These are phyloP conservation scores for Gonioctena quinquepunctata DNA, from an alignment of 1,140 invertebrate species.

Conservation along the genomic window DNA sequence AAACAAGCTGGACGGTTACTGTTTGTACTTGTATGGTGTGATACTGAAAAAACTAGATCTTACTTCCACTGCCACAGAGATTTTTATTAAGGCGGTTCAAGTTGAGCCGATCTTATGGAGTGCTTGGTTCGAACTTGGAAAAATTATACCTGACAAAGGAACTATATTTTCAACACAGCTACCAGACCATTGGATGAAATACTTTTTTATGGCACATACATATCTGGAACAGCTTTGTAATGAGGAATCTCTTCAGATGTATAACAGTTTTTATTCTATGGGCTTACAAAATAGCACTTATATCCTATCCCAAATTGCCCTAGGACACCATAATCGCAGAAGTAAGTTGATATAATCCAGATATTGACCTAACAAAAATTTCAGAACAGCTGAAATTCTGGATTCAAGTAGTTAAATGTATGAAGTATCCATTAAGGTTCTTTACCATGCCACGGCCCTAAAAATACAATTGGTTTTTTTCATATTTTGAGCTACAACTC, in stretches of 20 bases:
- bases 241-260: conserved; percentile 86
- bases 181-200: conserved; percentile 93
- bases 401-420: no score
- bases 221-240: conserved; percentile 90
- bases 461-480: no score
- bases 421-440: no score
- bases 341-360: no score
- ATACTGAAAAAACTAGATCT: conserved; percentile 88
- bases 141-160: conserved; percentile 80
- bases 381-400: no score
- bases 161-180: conserved; percentile 69
- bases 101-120: conserved; percentile 87
- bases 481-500: no score
- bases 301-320: conserved; percentile 88
- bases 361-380: no score
- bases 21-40: conserved; percentile 89
- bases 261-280: conserved; percentile 72
- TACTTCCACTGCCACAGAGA: conserved; percentile 71
- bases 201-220: conserved; percentile 89
- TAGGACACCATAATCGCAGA: conserved; percentile 90
- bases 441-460: no score
- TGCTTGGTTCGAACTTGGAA: conserved; percentile 90
- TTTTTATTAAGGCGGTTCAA: conserved; percentile 77
- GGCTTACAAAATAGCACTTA: conserved; percentile 89
- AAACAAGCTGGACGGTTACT: conserved; percentile 81